phyloP scores from a whole-genome alignment of 2,797 vertebrate species.

The Channa striata region DNA sequence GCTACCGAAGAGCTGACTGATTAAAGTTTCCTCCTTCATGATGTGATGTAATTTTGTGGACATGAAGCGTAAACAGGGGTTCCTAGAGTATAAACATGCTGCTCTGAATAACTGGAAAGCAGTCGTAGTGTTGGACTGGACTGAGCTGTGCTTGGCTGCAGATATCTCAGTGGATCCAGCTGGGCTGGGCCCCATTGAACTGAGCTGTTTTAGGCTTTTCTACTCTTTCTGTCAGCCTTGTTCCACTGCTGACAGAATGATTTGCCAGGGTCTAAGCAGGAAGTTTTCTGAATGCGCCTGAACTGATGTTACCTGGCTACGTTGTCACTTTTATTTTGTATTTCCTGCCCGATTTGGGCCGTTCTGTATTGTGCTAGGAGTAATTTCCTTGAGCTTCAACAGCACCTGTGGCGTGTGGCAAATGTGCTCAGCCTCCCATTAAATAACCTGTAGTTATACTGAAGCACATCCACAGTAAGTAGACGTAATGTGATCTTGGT shows the following conservation, averaged over 20 bases:
- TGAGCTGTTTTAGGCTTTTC: slow-evolving; percentile 34
- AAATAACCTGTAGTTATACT: slow-evolving; percentile 23
- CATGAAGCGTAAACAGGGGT: slow-evolving; percentile 68
- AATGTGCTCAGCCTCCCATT: slow-evolving; percentile 21
- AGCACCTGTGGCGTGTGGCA: slow-evolving; percentile 42
- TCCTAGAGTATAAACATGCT: slow-evolving; percentile 71
- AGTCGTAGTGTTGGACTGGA: slow-evolving; percentile 42
- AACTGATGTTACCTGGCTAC: slow-evolving; percentile 33
- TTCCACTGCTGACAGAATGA: slow-evolving; percentile 57
- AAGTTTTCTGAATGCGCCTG: slow-evolving; percentile 21
- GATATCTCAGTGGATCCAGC: slow-evolving; percentile 44
- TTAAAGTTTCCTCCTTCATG: slow-evolving; percentile 55
- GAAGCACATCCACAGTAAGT: slow-evolving; percentile 43
- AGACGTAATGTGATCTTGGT: slow-evolving; percentile 17
- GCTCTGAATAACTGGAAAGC: slow-evolving; percentile 65
- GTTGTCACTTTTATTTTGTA: slow-evolving; percentile 28
- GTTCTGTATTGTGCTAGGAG: slow-evolving; percentile 8
- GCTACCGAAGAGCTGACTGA: slow-evolving; percentile 61
- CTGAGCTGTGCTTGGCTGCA: slow-evolving; percentile 54
- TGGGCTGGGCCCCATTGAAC: slow-evolving; percentile 45
- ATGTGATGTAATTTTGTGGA: slow-evolving; percentile 73
- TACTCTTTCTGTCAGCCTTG: slow-evolving; percentile 34
- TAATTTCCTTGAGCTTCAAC: slow-evolving; percentile 32
- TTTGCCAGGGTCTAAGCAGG: slow-evolving; percentile 52
- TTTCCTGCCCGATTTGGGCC: slow-evolving; percentile 21